Percentiles rank a stretch among this genome's conserved stretches.
Conservation (phyloP, 2,888 invertebrate genomes). For the Polyploca ridens region DNA sequence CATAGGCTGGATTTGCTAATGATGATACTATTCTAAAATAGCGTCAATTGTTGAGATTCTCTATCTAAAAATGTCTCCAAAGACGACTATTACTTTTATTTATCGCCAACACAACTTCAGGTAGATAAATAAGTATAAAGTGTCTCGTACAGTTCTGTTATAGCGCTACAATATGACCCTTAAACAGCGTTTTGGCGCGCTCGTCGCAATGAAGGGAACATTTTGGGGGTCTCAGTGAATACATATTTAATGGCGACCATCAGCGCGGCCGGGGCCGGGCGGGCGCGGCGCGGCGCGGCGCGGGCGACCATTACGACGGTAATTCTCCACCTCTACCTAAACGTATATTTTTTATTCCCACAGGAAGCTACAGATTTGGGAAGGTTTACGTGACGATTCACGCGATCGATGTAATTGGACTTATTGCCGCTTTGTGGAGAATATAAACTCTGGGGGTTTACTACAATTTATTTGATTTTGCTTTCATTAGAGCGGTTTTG, state of each 20-base stretch:
- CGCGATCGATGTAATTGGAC: conserved; percentile 36
- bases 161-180: conserved; percentile 3
- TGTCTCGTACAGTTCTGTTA: background rate
- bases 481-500: background rate
- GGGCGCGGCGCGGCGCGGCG: conserved; percentile 3
- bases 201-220: conserved; percentile 21
- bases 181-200: conserved; percentile 5
- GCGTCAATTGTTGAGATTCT: no score
- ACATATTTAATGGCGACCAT: conserved; percentile 36
- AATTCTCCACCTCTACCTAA: conserved; percentile 22
- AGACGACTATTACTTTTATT: background rate
- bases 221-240: conserved; percentile 28
- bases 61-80: background rate
- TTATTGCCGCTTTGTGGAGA: conserved; percentile 26
- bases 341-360: conserved; percentile 19
- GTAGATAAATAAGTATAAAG: background rate
- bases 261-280: conserved; percentile 17
- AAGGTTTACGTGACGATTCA: conserved; percentile 35
- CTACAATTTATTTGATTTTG: background rate
- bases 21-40: no score
- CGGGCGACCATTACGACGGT: conserved; percentile 29
- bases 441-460: conserved; percentile 14
- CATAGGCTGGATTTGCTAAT: no score
- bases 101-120: background rate
- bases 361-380: conserved; percentile 44